Conservation (phyloP, 2,113 vertebrate genomes). For the Daubentonia madagascariensis region DNA sequence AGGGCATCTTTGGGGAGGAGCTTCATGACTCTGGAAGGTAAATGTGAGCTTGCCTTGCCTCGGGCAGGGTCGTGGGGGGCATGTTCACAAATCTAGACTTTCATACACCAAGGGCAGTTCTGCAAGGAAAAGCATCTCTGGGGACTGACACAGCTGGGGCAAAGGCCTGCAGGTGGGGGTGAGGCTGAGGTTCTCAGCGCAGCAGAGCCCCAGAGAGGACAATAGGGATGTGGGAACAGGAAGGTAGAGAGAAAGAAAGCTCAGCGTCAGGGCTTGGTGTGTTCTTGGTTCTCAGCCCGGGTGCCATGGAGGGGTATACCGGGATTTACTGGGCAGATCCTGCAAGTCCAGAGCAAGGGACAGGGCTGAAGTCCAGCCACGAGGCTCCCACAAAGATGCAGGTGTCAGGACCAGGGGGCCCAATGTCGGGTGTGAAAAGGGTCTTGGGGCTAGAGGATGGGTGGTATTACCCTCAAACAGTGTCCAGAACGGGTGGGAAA, state of each 20-base stretch:
- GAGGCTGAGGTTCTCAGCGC: not conserved
- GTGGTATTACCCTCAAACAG: not conserved
- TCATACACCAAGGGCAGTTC: not conserved
- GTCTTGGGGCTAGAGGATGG: not conserved
- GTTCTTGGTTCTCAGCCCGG: not conserved
- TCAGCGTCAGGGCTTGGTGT: not conserved
- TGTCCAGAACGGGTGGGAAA: not conserved
- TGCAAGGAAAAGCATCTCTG: too few species aligned
- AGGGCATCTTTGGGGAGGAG: not conserved
- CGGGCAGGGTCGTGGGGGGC: rapidly evolving
- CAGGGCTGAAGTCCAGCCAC: not conserved
- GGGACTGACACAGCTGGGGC: too few species aligned
- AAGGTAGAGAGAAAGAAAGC: not conserved
- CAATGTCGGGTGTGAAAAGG: not conserved
- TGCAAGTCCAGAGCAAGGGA: not conserved
- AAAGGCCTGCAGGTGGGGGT: not conserved
- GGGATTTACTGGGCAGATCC: not conserved
- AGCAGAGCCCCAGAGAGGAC: not conserved
- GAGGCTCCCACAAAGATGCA: rapidly evolving
- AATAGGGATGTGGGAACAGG: too few species aligned
- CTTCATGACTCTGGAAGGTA: not conserved
- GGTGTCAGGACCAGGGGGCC: not conserved
- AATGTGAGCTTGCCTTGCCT: not conserved
- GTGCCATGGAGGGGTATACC: not conserved
- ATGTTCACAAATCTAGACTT: not conserved